Percentiles rank a stretch among this genome's conserved stretches.
Evolutionary conservation across 2,113 vertebrate species (phyloP).

Genomic region (Ibidorhyncha struthersii): DNA sequence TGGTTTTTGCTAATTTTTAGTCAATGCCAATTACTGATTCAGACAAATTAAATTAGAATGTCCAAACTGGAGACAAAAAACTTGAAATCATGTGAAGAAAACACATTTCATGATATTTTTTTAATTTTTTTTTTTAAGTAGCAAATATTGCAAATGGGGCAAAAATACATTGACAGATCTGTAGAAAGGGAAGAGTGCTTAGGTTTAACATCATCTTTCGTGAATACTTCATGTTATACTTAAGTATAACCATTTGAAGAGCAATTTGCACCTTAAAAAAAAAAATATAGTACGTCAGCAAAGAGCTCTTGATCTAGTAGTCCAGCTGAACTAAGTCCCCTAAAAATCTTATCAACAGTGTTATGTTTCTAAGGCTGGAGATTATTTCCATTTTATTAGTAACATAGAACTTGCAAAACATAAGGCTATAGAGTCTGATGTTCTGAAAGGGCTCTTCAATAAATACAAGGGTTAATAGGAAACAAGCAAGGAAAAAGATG

Average conservation of each 20-base stretch:
- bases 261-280: not conserved
- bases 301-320: not conserved
- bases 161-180: not conserved
- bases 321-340: not conserved
- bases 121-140: not conserved
- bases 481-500: not conserved
- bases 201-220: not conserved
- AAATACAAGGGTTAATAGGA: not conserved
- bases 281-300: not conserved
- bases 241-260: not conserved
- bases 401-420: not conserved
- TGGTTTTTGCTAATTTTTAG: not conserved
- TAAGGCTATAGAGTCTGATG: not conserved
- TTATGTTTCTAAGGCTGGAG: not conserved
- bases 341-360: not conserved
- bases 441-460: not conserved
- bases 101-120: accelerated
- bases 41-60: not conserved
- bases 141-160: not conserved
- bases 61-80: not conserved
- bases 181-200: not conserved
- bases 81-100: not conserved
- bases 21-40: not conserved
- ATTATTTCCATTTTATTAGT: not conserved
- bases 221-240: not conserved